Percentiles rank a stretch among this genome's conserved stretches.
phyloP scores from a whole-genome alignment of 1,140 invertebrate genomes.

The Ladona fulva region DNA sequence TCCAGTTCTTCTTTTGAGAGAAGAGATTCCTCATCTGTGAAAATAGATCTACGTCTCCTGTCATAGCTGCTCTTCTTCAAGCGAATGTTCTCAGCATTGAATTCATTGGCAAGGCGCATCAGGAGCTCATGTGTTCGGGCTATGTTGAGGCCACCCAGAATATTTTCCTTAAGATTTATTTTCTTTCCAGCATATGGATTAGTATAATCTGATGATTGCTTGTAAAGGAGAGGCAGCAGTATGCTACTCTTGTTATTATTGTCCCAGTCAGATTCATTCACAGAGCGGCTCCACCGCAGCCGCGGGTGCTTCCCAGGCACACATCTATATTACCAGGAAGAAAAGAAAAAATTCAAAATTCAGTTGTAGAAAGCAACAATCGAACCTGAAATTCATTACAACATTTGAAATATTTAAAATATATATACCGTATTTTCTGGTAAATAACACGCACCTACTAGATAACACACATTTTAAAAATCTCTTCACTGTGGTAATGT shows the following conservation, averaged over 20 bases:
- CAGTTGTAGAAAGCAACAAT: too few species aligned
- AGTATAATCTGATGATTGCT: neutral
- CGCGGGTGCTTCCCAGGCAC: conserved; percentile 72
- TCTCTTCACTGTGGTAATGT: too few species aligned
- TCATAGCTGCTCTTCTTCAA: neutral
- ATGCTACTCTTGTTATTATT: neutral
- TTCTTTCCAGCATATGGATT: neutral
- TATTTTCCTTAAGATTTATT: neutral
- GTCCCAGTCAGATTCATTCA: conserved; percentile 15
- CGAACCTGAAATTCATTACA: too few species aligned
- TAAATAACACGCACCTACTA: too few species aligned
- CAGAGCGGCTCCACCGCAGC: conserved; percentile 59
- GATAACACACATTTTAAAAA: too few species aligned
- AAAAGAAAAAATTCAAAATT: too few species aligned
- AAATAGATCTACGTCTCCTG: neutral
- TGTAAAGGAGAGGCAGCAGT: neutral
- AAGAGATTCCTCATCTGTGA: neutral
- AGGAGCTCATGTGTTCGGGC: neutral
- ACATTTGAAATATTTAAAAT: too few species aligned
- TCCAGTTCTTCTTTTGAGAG: neutral
- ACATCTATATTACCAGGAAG: conserved; percentile 41
- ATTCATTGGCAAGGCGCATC: neutral
- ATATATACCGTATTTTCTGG: too few species aligned
- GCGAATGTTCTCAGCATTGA: neutral
- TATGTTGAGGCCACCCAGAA: neutral